These are phyloP conservation scores for Vulpes ferrilata DNA, from an alignment of 2,113 vertebrate species.

Conservation along the genomic window DNA sequence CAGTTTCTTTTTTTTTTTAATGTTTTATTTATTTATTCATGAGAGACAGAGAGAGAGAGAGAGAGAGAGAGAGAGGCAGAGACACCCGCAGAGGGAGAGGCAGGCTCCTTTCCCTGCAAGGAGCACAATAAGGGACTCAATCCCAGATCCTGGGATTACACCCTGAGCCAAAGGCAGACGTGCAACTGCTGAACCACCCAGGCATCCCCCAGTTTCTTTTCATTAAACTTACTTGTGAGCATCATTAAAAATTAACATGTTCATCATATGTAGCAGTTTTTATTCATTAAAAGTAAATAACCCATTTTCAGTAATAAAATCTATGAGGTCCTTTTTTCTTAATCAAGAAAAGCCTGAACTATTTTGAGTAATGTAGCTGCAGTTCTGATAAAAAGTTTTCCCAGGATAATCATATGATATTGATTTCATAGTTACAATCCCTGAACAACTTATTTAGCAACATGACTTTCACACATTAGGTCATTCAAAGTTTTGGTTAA, in stretches of 20 bases:
- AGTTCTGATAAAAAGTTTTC: slow-evolving; percentile 56
- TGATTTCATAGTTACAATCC: neutral
- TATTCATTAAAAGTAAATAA: slow-evolving; percentile 78
- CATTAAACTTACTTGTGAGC: neutral
- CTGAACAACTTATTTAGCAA: slow-evolving; percentile 21
- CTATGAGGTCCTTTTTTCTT: neutral
- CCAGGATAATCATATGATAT: neutral
- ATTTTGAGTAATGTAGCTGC: slow-evolving; percentile 26
- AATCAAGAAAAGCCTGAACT: neutral
- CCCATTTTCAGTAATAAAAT: slow-evolving; percentile 70
- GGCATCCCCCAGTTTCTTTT: neutral
- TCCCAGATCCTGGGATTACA: too few relatives aligned
- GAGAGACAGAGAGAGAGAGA: too few relatives aligned
- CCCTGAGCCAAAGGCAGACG: too few relatives aligned
- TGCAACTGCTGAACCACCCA: too few relatives aligned
- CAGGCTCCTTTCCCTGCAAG: too few relatives aligned
- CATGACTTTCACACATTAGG: slow-evolving; percentile 33
- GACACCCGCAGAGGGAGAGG: too few relatives aligned
- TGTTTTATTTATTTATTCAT: too few relatives aligned
- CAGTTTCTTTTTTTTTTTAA: neutral
- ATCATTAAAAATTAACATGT: slow-evolving; percentile 73
- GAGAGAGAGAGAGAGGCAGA: too few relatives aligned
- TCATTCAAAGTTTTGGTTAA: slow-evolving; percentile 27
- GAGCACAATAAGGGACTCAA: too few relatives aligned
- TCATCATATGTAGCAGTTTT: slow-evolving; percentile 72